Base-by-base conservation (phyloP, 1,140 invertebrate genomes). In the Plutomurus gul region DNA sequence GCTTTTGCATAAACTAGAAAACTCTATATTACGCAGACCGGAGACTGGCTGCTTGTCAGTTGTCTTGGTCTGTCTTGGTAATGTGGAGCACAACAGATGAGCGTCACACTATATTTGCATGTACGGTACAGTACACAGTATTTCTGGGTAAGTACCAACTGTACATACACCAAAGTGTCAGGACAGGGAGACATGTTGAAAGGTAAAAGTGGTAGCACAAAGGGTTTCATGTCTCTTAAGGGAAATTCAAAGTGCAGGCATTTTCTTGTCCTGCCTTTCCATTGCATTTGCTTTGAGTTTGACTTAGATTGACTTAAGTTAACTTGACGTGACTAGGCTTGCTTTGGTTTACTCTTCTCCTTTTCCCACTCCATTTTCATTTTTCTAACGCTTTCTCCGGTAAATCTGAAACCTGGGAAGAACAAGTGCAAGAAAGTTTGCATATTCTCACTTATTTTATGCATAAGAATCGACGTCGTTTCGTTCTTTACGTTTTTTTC, bases 251-350 rank as follows among this genome's bases (percentile, higher is more conserved):
- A 65, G 56, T 65, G 56, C 56, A 65, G 56, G 56, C 56, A 65
- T 65, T 65, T 65, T 65, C 56, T 65, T 65, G 56, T 65, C 56
- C n/a, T 65, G 56, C 56, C 30, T 65, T 33, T 65, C 56, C 56
- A 65, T 65, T 65, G 56, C 56, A 65, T 65, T 65, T 65, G 10
- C 56, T 30, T 65, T 65, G 22, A 65, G 56, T 65, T n/a, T 65
- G 56, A 65, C 56, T 65, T 65, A 65, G 56, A 65, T 65, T 65
- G 56, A 65, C 56, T 65, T 65, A 65, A 65, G 27, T 65, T 65
- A 30, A 65, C 56, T 25, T 65, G 56, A 65, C 56, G 30, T 65
- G 25, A 30, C 56, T 65, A n/a, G 27, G 13, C 5, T 65, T 65
- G 25, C 56, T 65, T 60, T 65, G 40, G 36, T 72, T 72, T 72